These are phyloP conservation scores for Ornithoptera alexandrae DNA, from an alignment of 2,888 invertebrate species.

Conservation along the genomic window DNA sequence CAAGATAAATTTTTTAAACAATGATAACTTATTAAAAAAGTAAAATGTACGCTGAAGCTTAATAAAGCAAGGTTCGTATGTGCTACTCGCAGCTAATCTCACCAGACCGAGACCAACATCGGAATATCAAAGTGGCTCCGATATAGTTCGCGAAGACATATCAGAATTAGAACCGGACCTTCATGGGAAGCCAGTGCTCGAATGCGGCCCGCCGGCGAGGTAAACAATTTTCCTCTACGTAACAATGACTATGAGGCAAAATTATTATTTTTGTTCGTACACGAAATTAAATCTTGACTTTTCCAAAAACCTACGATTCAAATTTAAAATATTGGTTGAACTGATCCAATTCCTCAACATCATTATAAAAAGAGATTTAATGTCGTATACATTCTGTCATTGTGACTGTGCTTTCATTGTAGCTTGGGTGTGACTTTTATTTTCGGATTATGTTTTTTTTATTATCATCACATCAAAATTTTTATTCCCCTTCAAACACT, in stretches of 20 bases:
- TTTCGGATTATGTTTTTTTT: conserved; percentile 27
- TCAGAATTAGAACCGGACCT: conserved; percentile 79
- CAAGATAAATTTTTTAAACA: too few species aligned
- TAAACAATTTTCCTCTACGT: conserved; percentile 50
- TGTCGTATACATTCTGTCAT: conserved; percentile 27
- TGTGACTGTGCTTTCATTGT: conserved; percentile 70
- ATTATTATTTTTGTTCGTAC: background rate
- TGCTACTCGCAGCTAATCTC: conserved; percentile 57
- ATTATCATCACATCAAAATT: conserved; percentile 26
- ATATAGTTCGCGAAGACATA: conserved; percentile 80
- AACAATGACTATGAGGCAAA: background rate
- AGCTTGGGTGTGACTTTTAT: conserved; percentile 57
- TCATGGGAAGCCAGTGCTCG: conserved; percentile 61
- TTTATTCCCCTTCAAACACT: conserved; percentile 21
- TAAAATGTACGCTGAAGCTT: background rate
- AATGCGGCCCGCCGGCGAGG: conserved; percentile 85
- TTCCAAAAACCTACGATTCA: background rate
- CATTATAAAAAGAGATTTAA: background rate
- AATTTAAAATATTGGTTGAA: background rate
- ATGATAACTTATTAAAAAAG: too few species aligned
- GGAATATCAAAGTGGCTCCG: conserved; percentile 74
- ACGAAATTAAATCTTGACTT: conserved; percentile 12
- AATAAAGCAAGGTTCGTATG: conserved; percentile 21
- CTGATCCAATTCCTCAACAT: too few species aligned
- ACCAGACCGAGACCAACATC: conserved; percentile 69